Conservation (phyloP, 2,888 invertebrate species). For the Liodrosophila aerea region DNA sequence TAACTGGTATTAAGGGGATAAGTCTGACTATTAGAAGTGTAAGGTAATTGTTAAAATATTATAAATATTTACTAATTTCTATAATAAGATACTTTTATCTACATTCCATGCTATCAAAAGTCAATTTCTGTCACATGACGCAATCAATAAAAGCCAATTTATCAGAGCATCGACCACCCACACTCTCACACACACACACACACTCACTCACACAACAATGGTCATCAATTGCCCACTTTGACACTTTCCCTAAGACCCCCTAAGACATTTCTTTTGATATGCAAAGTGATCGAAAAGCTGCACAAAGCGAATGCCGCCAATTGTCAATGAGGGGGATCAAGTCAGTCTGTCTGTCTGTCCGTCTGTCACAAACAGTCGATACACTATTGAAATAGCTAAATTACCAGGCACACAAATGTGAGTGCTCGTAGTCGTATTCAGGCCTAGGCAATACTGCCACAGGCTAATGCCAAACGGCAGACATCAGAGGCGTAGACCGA, state of each 20-base stretch:
- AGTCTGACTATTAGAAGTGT: too few species aligned
- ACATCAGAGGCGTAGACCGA: conserved; percentile 48
- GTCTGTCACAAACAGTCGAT: conserved; percentile 61
- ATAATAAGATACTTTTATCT: too few species aligned
- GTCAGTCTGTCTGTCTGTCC: conserved; percentile 25
- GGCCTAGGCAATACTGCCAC: conserved; percentile 14
- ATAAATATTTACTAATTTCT: too few species aligned
- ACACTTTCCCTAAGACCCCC: conserved; percentile 45
- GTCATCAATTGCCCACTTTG: conserved; percentile 53
- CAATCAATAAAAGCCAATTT: conserved; percentile 23
- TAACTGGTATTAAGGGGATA: not conserved
- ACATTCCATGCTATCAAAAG: not conserved
- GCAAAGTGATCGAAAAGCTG: conserved; percentile 66
- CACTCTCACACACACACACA: too few species aligned
- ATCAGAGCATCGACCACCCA: conserved; percentile 45
- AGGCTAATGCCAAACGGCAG: conserved; percentile 35
- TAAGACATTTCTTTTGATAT: conserved; percentile 62
- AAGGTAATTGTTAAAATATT: too few species aligned
- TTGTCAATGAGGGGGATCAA: conserved; percentile 56
- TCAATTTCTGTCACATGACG: not conserved
- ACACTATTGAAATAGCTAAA: conserved; percentile 61
- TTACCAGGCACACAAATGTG: conserved; percentile 40
- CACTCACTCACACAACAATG: too few species aligned
- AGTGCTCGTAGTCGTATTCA: conserved; percentile 1
- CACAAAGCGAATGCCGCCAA: conserved; percentile 66